phyloP scores from a whole-genome alignment of 2,888 invertebrate species.

The Flabesymbios commensalis region DNA sequence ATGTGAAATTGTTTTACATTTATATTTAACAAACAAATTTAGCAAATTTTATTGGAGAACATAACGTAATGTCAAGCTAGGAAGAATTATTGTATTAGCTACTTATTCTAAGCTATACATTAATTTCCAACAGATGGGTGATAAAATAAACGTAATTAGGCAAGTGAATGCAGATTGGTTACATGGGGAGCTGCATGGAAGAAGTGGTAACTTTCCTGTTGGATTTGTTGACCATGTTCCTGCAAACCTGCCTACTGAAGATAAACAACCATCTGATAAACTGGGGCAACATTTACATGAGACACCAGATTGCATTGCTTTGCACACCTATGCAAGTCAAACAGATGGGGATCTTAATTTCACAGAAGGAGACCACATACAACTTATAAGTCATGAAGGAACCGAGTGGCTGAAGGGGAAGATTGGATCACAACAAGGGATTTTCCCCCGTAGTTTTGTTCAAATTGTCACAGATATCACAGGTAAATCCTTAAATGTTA shows the following conservation, averaged over 20 bases:
- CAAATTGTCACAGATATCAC: conserved; percentile 38
- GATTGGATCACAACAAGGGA: conserved; percentile 42
- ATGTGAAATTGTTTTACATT: too few species aligned
- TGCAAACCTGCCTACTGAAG: conserved; percentile 19
- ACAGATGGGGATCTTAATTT: conserved; percentile 42
- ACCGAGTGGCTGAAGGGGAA: conserved; percentile 51
- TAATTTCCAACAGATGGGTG: conserved; percentile 67
- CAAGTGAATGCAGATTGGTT: conserved; percentile 80
- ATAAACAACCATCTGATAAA: not conserved
- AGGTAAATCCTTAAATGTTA: not conserved
- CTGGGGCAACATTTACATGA: not conserved
- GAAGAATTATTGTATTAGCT: too few species aligned
- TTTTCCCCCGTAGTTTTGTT: conserved; percentile 62
- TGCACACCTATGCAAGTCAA: conserved; percentile 46
- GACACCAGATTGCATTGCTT: conserved; percentile 12
- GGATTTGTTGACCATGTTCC: conserved; percentile 76
- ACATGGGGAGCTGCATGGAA: conserved; percentile 72
- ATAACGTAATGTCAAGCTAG: too few species aligned
- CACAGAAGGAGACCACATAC: conserved; percentile 46
- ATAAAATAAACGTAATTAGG: conserved; percentile 73
- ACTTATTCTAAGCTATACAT: not conserved
- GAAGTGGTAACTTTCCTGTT: conserved; percentile 80
- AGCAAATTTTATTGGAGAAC: too few species aligned
- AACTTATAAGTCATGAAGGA: conserved; percentile 39
- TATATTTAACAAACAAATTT: too few species aligned